These are phyloP conservation scores for Protobothrops flavoviridis DNA, from an alignment of 2,113 vertebrate species.

Conservation along the genomic window DNA sequence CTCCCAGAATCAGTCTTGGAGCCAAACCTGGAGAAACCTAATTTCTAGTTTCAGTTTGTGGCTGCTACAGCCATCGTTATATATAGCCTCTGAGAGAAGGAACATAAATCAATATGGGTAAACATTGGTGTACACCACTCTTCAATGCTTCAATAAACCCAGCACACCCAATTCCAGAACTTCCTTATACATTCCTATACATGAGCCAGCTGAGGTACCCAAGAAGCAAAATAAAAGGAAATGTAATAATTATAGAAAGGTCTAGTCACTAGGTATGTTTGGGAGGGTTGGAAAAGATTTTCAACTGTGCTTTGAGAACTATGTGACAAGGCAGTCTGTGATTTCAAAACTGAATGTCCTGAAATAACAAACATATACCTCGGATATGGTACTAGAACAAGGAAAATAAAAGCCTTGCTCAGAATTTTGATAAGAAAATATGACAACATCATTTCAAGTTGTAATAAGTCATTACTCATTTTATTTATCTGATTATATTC, in stretches of 20 bases:
- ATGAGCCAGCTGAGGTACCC: background rate
- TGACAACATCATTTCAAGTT: slow-evolving; percentile 60
- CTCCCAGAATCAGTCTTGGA: background rate
- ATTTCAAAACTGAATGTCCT: background rate
- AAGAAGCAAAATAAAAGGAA: background rate
- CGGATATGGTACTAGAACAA: slow-evolving; percentile 55
- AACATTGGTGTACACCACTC: background rate
- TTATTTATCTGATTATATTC: slow-evolving; percentile 72
- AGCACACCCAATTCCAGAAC: background rate
- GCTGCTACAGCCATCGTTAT: background rate
- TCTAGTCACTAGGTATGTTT: background rate
- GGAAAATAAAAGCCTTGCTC: slow-evolving; percentile 58
- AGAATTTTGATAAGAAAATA: slow-evolving; percentile 63
- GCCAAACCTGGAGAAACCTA: background rate
- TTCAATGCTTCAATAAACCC: background rate
- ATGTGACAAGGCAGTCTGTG: background rate
- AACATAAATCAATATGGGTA: background rate
- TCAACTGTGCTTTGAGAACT: background rate
- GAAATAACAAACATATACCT: slow-evolving; percentile 57
- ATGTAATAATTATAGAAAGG: background rate
- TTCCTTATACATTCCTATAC: background rate
- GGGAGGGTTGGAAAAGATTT: background rate
- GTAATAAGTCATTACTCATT: slow-evolving; percentile 65
- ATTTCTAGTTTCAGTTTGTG: background rate
- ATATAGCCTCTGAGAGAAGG: background rate